Evolutionary conservation across 1,140 invertebrate genomes (phyloP).

Genomic region (Pinna nobilis): DNA sequence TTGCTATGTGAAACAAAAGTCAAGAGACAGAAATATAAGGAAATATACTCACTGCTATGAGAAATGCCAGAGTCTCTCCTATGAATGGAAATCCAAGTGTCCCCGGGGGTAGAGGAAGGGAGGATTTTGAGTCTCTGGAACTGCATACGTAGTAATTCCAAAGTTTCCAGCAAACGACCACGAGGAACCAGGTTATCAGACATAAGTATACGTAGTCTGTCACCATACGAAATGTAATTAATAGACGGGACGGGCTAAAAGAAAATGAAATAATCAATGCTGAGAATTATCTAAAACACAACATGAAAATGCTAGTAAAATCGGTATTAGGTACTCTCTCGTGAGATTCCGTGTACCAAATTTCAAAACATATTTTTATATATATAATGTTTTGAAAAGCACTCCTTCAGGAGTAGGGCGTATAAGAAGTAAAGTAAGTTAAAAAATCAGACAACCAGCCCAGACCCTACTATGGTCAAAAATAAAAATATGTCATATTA

Average conservation of each 20-base stretch:
- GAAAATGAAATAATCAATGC: not conserved
- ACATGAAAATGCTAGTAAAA: no score
- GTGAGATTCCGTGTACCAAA: no score
- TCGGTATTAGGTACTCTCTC: no score
- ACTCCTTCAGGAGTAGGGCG: no score
- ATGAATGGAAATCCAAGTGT: conserved; percentile 60
- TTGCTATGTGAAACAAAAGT: not conserved
- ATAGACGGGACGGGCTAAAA: not conserved
- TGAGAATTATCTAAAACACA: not conserved
- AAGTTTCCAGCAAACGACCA: conserved; percentile 35
- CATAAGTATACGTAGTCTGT: not conserved
- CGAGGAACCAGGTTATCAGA: conserved; percentile 21
- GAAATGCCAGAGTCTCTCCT: conserved; percentile 62
- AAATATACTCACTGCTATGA: conserved; percentile 50
- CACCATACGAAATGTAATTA: not conserved
- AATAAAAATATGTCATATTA: no score
- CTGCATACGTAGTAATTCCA: conserved; percentile 53
- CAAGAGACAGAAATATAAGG: not conserved
- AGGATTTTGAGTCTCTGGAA: conserved; percentile 33
- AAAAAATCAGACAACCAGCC: no score
- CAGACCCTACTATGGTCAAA: no score
- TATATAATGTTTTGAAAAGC: not conserved
- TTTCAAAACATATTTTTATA: not conserved
- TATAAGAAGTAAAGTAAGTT: no score
- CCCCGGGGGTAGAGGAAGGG: conserved; percentile 61